These are phyloP conservation scores for Mergus octosetaceus DNA, from an alignment of 2,797 vertebrate genomes.

Conservation along the genomic window DNA sequence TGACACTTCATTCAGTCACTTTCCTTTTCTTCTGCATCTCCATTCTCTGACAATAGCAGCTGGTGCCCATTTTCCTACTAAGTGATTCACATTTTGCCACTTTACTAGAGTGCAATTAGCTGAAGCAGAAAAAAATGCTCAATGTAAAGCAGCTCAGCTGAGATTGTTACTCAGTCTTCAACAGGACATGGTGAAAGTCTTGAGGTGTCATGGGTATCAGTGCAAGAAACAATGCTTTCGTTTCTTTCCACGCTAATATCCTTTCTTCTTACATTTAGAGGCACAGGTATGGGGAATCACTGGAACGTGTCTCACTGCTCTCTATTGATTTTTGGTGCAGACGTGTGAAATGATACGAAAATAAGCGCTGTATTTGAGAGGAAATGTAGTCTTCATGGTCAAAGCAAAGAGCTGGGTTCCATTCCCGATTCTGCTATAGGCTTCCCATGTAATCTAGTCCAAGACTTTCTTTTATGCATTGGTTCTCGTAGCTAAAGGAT, in stretches of 20 bases:
- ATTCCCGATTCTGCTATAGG: background rate
- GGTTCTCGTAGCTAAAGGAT: background rate
- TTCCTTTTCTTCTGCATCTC: slow-evolving; percentile 72
- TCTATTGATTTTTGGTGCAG: background rate
- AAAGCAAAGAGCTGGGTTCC: background rate
- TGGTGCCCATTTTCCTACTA: slow-evolving; percentile 82
- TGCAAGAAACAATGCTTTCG: background rate
- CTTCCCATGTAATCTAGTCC: background rate
- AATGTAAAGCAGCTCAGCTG: slow-evolving; percentile 41
- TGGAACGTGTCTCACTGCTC: background rate
- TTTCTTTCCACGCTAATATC: background rate
- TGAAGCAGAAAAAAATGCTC: slow-evolving; percentile 71
- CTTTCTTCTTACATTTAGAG: background rate
- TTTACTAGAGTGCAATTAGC: slow-evolving; percentile 81
- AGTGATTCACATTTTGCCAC: slow-evolving; percentile 82
- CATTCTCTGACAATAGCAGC: slow-evolving; percentile 81
- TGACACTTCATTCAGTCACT: slow-evolving; percentile 81
- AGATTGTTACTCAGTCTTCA: slow-evolving; percentile 69
- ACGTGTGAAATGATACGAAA: background rate
- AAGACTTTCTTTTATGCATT: background rate
- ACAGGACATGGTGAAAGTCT: background rate
- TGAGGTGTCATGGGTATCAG: background rate
- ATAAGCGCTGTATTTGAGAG: background rate
- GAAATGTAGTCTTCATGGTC: background rate
- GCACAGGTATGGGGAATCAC: background rate